Evolutionary conservation across 2,797 vertebrate genomes (phyloP), one percentile per base, ranked within the genome.

Genomic region (Botia kubotai): DNA sequence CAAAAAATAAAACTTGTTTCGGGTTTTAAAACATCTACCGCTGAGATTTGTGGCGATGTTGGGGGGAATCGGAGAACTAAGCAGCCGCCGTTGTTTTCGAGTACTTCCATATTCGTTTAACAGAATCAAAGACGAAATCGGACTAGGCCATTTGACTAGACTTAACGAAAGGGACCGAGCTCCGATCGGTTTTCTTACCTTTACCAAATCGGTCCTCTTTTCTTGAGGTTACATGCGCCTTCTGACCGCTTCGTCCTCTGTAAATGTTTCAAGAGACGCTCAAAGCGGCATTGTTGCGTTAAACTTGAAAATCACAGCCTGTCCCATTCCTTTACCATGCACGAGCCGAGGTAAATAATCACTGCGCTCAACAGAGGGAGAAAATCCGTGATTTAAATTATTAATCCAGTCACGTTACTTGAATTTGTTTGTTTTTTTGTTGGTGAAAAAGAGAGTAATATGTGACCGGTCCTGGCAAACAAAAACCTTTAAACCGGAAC

Each of bases 141-240:
- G 71, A 73, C 50, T 74, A 80, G 77, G 72, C 66, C 78, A 19
- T 55, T 69, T 52, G 43, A 65, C 77, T 17, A 33, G 69, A 83
- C 86, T 86, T 80, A 43, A 29, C n/a, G 3, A 17, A 65, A 81
- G 29, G 82, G 83, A 58, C 53, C 19, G 69, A 81, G 36, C n/a
- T 26, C 8, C 48, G 57, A 52, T 55, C 50, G 16, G 13, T 1
- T 69, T 81, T 79, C 90, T 93, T 91, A 94, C 94, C 93, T 93
- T 93, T 87, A 60, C 80, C 89, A 79, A 80, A 84, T 86, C 87
- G 86, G 86, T 87, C 88, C 58, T 80, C 71, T 83, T 88, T 84
- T 58, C 84, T 82, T 74, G 81, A 80, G 21, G 52, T 87, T 90
- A 92, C 94, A 95, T 94, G 86, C 93, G 93, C 89, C 89, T 90